Percentiles rank a stretch among this genome's conserved stretches.
Conservation (phyloP, 2,113 vertebrate species). For the Sapajus apella region DNA sequence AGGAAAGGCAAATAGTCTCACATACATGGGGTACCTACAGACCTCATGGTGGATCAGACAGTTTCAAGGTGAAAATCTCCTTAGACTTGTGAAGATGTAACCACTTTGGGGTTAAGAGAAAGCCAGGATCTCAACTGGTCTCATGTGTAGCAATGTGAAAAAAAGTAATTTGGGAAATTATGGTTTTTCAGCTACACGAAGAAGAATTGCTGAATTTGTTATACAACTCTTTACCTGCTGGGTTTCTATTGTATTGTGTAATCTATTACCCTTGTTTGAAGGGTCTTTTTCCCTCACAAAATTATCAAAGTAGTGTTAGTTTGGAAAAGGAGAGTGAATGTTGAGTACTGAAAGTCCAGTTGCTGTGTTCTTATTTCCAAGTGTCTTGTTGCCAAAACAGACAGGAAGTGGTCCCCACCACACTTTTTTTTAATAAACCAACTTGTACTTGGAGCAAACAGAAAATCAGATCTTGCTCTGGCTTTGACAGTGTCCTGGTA, state of each 20-base stretch:
- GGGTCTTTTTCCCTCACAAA: background rate
- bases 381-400: conserved; percentile 49
- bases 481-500: background rate
- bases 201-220: background rate
- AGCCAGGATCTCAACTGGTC: background rate
- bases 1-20: background rate
- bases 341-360: background rate
- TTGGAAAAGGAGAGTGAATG: conserved; percentile 32
- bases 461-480: conserved; percentile 32
- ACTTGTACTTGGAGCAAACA: conserved; percentile 50
- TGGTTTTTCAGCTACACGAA: background rate
- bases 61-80: conserved; percentile 38
- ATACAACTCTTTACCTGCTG: background rate
- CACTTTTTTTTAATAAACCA: conserved; percentile 55
- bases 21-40: background rate
- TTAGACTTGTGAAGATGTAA: conserved; percentile 37
- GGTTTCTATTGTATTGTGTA: background rate
- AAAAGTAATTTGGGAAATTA: conserved; percentile 36
- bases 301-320: background rate
- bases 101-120: conserved; percentile 23
- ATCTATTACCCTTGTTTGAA: background rate
- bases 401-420: conserved; percentile 33
- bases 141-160: background rate
- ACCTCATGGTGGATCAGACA: background rate
- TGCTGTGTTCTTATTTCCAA: conserved; percentile 55